Evolutionary conservation across 2,888 invertebrate genomes (phyloP).

Genomic region (Neria commutata): DNA sequence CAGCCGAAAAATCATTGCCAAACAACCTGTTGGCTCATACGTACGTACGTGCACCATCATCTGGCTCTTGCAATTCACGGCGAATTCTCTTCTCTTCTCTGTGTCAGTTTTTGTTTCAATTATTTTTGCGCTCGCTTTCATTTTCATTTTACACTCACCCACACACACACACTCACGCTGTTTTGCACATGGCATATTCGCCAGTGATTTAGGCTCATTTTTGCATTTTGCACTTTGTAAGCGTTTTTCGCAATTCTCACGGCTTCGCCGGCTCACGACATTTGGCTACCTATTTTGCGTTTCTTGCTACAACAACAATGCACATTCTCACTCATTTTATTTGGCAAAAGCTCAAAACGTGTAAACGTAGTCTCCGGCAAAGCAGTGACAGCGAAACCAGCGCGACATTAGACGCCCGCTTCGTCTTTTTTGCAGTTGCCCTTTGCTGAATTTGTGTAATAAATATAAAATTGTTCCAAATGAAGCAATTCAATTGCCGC

Average conservation of each 20-base stretch:
- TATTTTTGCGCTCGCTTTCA: constrained; percentile 19
- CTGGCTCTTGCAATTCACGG: constrained; percentile 5
- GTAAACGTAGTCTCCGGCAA: background rate
- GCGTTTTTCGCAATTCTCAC: background rate
- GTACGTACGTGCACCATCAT: too few species aligned
- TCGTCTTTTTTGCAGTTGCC: too few species aligned
- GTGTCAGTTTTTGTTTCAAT: background rate
- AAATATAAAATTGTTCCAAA: background rate
- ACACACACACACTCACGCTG: background rate
- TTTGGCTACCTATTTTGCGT: background rate
- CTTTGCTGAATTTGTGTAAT: too few species aligned
- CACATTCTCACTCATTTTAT: constrained; percentile 10
- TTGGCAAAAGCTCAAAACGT: constrained; percentile 14
- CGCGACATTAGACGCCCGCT: too few species aligned
- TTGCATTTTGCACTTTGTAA: constrained; percentile 1
- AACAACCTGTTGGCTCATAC: constrained; percentile 27
- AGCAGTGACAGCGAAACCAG: background rate
- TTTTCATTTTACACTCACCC: background rate
- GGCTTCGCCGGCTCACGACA: background rate
- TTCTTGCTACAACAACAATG: constrained; percentile 1
- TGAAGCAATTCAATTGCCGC: background rate
- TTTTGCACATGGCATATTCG: background rate
- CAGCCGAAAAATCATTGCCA: background rate
- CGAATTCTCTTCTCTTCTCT: constrained; percentile 19
- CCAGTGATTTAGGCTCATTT: constrained; percentile 3